Conservation (phyloP, 2,113 vertebrate species). For the Elgaria multicarinata region DNA sequence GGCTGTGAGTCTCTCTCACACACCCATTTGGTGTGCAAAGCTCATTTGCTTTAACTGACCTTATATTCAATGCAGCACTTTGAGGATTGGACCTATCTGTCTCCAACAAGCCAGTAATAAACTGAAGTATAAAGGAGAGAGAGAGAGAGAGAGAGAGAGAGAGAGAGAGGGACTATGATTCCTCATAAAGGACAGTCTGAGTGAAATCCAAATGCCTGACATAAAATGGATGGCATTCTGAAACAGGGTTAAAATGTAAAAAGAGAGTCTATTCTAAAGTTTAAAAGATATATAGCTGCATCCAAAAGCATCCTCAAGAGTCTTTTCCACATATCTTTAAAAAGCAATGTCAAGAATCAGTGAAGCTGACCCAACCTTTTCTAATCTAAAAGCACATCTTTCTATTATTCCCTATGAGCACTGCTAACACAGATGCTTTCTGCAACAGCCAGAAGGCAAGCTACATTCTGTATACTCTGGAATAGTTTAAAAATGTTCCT, state of each 20-base stretch:
- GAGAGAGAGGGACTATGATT: not conserved
- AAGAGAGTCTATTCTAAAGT: not conserved
- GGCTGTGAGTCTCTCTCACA: not conserved
- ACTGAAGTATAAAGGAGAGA: conserved; percentile 15
- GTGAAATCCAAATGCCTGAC: not conserved
- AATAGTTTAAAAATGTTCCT: not conserved
- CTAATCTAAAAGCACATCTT: not conserved
- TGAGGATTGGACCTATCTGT: not conserved
- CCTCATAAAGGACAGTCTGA: not conserved
- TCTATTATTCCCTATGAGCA: not conserved
- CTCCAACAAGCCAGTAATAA: not conserved
- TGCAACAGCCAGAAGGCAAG: not conserved
- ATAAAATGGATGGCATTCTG: conserved; percentile 16
- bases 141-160: conserved; percentile 1
- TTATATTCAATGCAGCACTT: conserved; percentile 1
- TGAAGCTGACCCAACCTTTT: not conserved
- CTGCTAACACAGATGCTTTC: not conserved
- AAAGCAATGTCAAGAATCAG: not conserved
- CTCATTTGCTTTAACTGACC: conserved; percentile 30
- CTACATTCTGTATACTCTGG: not conserved
- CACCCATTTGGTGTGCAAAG: not conserved
- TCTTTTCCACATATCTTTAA: conserved; percentile 5
- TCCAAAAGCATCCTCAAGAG: not conserved
- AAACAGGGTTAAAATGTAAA: not conserved
- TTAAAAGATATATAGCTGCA: conserved; percentile 11